phyloP scores from a whole-genome alignment of 2,113 vertebrate genomes.

The Myrmecophaga tridactyla region DNA sequence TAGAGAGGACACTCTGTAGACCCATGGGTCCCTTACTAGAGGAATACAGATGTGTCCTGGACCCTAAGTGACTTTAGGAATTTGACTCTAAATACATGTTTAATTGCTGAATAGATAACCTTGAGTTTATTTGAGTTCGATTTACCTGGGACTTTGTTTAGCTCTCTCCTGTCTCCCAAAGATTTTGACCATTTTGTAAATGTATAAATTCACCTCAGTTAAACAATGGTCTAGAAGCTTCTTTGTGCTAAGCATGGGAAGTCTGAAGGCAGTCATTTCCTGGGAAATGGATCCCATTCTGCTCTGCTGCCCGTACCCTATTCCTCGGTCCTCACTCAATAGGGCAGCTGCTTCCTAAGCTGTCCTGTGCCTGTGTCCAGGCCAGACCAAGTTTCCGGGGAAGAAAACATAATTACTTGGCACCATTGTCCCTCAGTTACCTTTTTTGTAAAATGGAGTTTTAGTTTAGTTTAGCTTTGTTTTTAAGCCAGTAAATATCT shows the following conservation, averaged over 20 bases:
- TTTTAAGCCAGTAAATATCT: not conserved
- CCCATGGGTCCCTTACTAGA: constrained; percentile 56
- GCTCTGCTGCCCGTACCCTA: not conserved
- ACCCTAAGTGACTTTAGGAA: not conserved
- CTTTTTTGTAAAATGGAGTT: constrained; percentile 11
- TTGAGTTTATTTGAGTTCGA: constrained; percentile 51
- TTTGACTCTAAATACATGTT: not conserved
- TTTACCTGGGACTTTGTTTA: constrained; percentile 50
- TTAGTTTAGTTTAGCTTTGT: not conserved
- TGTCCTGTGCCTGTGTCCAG: not conserved
- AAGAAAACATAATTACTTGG: not conserved
- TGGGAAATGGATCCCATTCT: not conserved
- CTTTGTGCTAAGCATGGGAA: constrained; percentile 26
- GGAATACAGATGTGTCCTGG: not conserved
- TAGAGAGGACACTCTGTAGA: constrained; percentile 68
- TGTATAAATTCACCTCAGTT: constrained; percentile 40
- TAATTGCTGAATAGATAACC: not conserved
- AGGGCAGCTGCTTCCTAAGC: not conserved
- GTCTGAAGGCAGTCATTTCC: not conserved
- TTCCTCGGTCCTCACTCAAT: not conserved
- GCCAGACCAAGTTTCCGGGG: not conserved
- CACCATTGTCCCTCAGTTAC: not conserved
- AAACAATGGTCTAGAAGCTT: constrained; percentile 38
- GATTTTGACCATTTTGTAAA: constrained; percentile 54
- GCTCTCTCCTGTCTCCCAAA: constrained; percentile 65